These are phyloP conservation scores for Cricetomys ansorgei DNA, from an alignment of 2,113 vertebrate species.

Conservation along the genomic window DNA sequence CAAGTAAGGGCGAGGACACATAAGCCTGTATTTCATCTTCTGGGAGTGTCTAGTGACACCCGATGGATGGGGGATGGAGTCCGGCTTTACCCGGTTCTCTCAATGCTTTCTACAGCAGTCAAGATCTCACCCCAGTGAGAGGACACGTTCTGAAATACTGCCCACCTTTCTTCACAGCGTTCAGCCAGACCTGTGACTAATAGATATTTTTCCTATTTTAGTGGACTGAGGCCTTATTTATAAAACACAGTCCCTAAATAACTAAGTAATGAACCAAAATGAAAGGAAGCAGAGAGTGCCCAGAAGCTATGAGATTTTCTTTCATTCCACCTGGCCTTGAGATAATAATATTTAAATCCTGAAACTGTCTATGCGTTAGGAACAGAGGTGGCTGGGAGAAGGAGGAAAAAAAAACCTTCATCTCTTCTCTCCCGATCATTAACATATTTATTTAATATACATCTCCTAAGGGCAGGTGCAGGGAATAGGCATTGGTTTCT, in stretches of 20 bases:
- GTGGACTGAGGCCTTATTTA: neutral
- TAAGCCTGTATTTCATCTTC: neutral
- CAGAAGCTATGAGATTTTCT: neutral
- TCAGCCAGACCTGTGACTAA: slow-evolving; percentile 18
- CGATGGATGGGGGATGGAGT: fast-evolving
- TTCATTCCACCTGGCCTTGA: neutral
- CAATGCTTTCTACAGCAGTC: neutral
- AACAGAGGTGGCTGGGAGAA: neutral
- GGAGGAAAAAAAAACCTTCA: neutral
- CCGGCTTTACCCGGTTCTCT: neutral
- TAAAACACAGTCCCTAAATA: neutral
- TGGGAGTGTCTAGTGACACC: neutral
- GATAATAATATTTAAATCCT: neutral
- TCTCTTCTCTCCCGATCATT: neutral
- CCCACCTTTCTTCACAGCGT: neutral
- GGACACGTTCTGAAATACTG: neutral
- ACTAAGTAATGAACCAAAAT: neutral
- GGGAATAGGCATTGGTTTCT: neutral
- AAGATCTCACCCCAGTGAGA: neutral
- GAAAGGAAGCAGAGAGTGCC: neutral
- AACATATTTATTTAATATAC: neutral
- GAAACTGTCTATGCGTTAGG: neutral
- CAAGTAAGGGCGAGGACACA: neutral
- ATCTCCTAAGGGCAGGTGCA: neutral
- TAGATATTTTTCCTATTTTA: neutral